Conservation (phyloP, 92 coral and sea anemone genomes). For the Nematostella vectensis region DNA sequence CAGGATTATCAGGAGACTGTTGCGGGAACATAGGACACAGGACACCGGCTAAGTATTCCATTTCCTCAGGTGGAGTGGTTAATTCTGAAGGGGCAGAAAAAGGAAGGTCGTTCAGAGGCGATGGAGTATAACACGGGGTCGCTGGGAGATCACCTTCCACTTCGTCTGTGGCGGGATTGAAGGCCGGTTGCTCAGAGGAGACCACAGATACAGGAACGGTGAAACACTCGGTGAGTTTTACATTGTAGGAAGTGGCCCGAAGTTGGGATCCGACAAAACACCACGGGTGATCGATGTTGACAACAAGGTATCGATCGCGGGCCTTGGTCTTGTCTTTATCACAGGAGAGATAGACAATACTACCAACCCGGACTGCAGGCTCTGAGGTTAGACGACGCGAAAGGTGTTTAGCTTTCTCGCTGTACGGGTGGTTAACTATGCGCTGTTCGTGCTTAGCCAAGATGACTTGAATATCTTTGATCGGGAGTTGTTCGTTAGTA, state of each 20-base stretch:
- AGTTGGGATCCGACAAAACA: background rate
- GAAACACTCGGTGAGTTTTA: background rate
- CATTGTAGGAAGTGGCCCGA: background rate
- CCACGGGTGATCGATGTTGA: background rate
- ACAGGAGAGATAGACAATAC: slow-evolving; percentile 16
- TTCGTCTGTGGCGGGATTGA: too few relatives aligned
- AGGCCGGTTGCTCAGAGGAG: too few relatives aligned
- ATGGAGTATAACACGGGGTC: too few relatives aligned
- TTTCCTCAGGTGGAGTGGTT: too few relatives aligned
- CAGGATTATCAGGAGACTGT: too few relatives aligned
- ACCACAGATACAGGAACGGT: background rate
- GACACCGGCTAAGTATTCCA: too few relatives aligned
- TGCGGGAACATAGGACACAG: too few relatives aligned
- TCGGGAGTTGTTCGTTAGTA: slow-evolving; percentile 1
- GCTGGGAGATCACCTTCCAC: too few relatives aligned
- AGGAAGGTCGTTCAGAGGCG: too few relatives aligned
- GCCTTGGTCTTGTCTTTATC: slow-evolving; percentile 20
- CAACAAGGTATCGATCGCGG: background rate
- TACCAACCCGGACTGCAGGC: slow-evolving; percentile 9
- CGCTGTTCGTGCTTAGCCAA: slow-evolving; percentile 9
- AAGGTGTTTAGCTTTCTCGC: slow-evolving; percentile 26
- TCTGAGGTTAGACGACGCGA: background rate
- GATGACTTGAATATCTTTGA: slow-evolving; percentile 4
- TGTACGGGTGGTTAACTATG: slow-evolving; percentile 18
- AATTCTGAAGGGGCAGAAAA: too few relatives aligned